Conservation (phyloP, 2,113 vertebrate genomes). For the Hypanus sabinus region DNA sequence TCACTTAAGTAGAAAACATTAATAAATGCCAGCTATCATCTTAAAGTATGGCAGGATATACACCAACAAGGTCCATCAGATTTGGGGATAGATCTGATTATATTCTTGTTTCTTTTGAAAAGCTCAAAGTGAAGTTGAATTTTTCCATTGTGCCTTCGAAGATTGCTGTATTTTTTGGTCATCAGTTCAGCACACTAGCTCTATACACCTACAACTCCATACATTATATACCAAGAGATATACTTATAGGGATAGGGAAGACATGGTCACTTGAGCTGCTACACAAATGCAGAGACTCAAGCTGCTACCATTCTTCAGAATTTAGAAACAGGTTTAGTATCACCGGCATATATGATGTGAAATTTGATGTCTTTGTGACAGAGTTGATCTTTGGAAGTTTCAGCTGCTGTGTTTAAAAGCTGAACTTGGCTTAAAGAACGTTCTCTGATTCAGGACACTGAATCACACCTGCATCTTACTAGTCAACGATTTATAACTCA, state of each 20-base stretch:
- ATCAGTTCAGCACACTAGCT: background rate
- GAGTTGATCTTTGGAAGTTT: too few species aligned
- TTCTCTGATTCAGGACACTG: too few species aligned
- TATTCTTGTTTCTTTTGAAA: background rate
- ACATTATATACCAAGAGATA: background rate
- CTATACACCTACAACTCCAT: too few species aligned
- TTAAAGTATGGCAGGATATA: background rate
- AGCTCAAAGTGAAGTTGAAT: background rate
- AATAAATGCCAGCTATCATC: background rate
- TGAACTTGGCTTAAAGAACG: too few species aligned
- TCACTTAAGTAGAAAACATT: background rate
- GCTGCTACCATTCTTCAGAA: background rate
- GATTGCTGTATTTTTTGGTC: background rate
- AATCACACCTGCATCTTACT: too few species aligned
- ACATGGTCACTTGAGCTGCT: background rate
- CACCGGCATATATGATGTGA: too few species aligned
- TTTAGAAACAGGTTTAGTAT: too few species aligned
- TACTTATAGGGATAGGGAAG: background rate
- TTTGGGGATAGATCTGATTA: background rate
- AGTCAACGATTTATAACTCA: too few species aligned
- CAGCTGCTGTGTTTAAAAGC: too few species aligned
- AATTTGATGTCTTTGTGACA: too few species aligned
- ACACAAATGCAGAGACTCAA: background rate
- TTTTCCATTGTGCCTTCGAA: background rate
- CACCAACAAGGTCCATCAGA: background rate